phyloP scores from a whole-genome alignment of 2,113 vertebrate species.

The Heterochromis multidens region DNA sequence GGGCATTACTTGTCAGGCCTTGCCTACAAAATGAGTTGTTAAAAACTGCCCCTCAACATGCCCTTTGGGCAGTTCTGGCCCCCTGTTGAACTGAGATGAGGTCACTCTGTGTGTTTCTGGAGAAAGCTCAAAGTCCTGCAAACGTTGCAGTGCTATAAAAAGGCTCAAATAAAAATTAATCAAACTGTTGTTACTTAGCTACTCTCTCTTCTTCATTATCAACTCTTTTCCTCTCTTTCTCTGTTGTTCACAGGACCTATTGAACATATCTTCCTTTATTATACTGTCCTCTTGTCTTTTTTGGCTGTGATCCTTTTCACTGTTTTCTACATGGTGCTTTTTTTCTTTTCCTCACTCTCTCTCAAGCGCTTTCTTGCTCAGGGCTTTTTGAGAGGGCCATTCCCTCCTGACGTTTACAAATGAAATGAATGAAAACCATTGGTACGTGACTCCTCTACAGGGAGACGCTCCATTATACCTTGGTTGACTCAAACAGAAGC shows the following conservation, averaged over 20 bases:
- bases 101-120: conserved; percentile 19
- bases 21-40: conserved; percentile 36
- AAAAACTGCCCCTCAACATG: not conserved
- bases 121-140: conserved; percentile 30
- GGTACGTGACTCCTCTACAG: conserved; percentile 48
- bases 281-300: conserved; percentile 9
- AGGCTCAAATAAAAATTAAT: conserved; percentile 36
- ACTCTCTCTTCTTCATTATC: not conserved
- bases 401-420: conserved; percentile 52
- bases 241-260: not conserved
- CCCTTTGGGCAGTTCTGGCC: not conserved
- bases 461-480: conserved; percentile 62
- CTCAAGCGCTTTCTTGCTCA: conserved; percentile 36
- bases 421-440: conserved; percentile 64
- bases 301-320: conserved; percentile 28
- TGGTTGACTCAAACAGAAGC: conserved; percentile 56
- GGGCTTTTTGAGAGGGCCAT: conserved; percentile 49
- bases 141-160: conserved; percentile 43
- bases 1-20: conserved; percentile 11
- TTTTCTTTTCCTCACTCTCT: conserved; percentile 27
- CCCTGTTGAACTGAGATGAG: conserved; percentile 34
- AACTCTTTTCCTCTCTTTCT: conserved; percentile 2
- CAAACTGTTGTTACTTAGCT: conserved; percentile 5
- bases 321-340: conserved; percentile 27
- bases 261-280: conserved; percentile 9